Conservation (phyloP, 2,797 vertebrate genomes). For the Lepus townsendii region DNA sequence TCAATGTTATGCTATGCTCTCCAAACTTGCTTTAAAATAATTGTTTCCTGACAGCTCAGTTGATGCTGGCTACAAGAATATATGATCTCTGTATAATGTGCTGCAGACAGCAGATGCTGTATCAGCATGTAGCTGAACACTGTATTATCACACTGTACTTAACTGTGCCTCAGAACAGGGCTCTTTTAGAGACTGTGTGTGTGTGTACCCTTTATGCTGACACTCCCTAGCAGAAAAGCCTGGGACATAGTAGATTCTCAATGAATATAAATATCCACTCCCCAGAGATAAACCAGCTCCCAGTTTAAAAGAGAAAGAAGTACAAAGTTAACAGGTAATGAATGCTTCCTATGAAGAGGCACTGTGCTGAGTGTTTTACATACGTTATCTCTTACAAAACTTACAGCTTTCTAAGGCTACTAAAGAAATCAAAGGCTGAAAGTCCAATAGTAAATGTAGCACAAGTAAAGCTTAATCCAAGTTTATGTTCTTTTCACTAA, state of each 20-base stretch:
- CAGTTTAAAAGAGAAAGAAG: neutral
- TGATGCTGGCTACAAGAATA: neutral
- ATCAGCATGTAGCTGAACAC: neutral
- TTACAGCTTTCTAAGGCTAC: neutral
- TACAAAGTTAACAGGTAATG: neutral
- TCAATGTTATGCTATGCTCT: neutral
- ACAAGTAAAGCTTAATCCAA: neutral
- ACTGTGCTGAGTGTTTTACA: neutral
- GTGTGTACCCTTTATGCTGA: neutral
- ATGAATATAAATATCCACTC: neutral
- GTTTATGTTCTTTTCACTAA: neutral
- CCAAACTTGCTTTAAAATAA: slow-evolving; percentile 52
- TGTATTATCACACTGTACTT: neutral
- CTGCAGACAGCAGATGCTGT: neutral
- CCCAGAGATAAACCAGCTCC: neutral
- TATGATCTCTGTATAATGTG: neutral
- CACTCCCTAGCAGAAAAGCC: neutral
- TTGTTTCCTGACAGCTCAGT: neutral
- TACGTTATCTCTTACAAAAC: neutral
- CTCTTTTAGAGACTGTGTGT: neutral
- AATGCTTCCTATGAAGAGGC: neutral
- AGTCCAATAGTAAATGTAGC: neutral
- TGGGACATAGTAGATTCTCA: neutral
- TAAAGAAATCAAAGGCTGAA: slow-evolving; percentile 41
- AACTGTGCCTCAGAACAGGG: neutral